Evolutionary conservation across 2,797 vertebrate genomes (phyloP), one percentile per base, ranked within the genome.

Genomic region (Borostomias antarcticus): DNA sequence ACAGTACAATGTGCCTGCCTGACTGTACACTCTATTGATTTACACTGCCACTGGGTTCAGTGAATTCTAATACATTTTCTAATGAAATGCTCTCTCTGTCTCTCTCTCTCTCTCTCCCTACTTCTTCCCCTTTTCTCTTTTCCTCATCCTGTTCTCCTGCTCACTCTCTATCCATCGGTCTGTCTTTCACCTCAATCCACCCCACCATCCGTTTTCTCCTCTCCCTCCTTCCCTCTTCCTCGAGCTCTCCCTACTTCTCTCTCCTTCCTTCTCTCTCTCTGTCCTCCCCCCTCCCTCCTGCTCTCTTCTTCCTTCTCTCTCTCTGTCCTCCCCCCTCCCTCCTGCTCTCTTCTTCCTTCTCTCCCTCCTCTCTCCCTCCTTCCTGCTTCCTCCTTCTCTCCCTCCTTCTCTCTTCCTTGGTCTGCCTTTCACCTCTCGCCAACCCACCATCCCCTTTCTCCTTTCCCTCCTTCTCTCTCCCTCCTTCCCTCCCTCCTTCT

Each of bases 291-390:
- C 25, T 48, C 61, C 15, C 17, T 5, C 17, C 5, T 21, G 28
- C 33, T 40, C 7, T 43, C 33, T 21, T 28, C 23, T 30, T 23
- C 28, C 54, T 8, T 28, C 13, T 37, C 33, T 53, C 33, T 54
- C 32, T 2, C 58, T 60, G 4, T 40, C 10, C 5, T 30, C 5
- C 35, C 40, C 37, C 63, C n/a, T 53, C 59, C 52, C 52, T 43
- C 35, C 45, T 62, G 60, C 69, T 45, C 58, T 62, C 25, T n/a
- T 54, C 26, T 35, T 35, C 10, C 11, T 2, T 1, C 17, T 57
- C 32, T 51, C 43, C 68, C 57, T 29, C 62, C 17, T 7, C 1
- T 32, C 10, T 10, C 15, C 10, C 11, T 15, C 4, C 23, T 26
- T 28, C n/a, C n/a, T n/a, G n/a, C 25, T n/a, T 54, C 26, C 40